A percentile compares a stretch with the other conserved stretches of the same genome.
Evolutionary conservation across 2,888 invertebrate species (phyloP).

Genomic region (Drosophila neonasuta): DNA sequence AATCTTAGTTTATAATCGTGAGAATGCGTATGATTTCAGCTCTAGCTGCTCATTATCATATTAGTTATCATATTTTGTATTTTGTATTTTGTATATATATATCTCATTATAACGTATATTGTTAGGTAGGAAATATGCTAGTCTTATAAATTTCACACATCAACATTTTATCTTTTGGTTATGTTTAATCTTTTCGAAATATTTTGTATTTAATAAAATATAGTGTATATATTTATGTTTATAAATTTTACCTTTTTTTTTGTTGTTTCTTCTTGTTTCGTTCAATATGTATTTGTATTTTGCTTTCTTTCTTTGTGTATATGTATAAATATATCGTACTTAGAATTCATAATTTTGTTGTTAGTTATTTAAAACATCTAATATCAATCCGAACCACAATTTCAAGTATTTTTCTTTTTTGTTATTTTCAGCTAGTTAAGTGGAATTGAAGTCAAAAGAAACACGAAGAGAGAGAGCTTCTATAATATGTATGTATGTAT

Average conservation of each 20-base stretch:
- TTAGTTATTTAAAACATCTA: conserved; percentile 57
- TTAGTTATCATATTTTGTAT: conserved; percentile 30
- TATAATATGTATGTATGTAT: conserved; percentile 11
- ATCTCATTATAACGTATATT: conserved; percentile 57
- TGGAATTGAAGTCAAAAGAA: conserved; percentile 51
- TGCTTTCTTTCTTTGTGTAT: conserved; percentile 29
- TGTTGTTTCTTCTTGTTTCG: neutral
- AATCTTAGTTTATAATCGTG: conserved; percentile 41
- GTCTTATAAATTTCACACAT: conserved; percentile 81
- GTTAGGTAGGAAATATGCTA: conserved; percentile 80
- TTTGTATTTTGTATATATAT: conserved; percentile 28
- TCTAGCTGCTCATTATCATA: conserved; percentile 60
- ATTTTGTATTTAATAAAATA: conserved; percentile 67
- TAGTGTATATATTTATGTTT: conserved; percentile 51
- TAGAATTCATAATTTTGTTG: conserved; percentile 23
- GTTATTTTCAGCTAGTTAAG: conserved; percentile 37
- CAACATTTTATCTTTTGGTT: conserved; percentile 70
- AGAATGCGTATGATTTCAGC: conserved; percentile 53
- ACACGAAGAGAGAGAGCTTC: conserved; percentile 57
- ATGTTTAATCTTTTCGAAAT: conserved; percentile 52
- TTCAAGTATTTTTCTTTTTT: conserved; percentile 30
- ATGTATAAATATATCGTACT: conserved; percentile 53
- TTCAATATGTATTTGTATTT: conserved; percentile 56
- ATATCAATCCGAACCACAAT: conserved; percentile 65
- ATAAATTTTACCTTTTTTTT: conserved; percentile 19